phyloP scores from a whole-genome alignment of 2,888 invertebrate species.

The Leptopilina drosophilae region DNA sequence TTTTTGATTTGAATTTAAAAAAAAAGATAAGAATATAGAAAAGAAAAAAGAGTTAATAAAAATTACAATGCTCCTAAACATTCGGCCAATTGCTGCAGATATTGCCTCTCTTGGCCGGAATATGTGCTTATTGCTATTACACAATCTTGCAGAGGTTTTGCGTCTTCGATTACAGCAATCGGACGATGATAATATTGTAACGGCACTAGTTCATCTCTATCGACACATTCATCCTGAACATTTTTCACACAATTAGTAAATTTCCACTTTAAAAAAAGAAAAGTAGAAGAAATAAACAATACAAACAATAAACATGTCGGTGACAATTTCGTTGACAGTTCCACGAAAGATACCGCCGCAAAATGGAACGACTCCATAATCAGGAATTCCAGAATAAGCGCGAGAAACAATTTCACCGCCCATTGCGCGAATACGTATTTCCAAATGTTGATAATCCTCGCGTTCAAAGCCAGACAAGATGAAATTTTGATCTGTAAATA shows the following conservation, averaged over 20 bases:
- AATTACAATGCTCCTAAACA: slow-evolving; percentile 84
- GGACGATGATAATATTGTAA: slow-evolving; percentile 87
- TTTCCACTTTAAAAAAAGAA: neutral
- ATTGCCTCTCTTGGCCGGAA: slow-evolving; percentile 84
- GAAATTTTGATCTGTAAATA: slow-evolving; percentile 70
- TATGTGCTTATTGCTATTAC: slow-evolving; percentile 90
- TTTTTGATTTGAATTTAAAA: neutral
- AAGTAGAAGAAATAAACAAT: slow-evolving; percentile 2
- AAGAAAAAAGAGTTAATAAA: slow-evolving; percentile 22
- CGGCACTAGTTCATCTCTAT: slow-evolving; percentile 80
- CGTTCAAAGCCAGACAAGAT: slow-evolving; percentile 77
- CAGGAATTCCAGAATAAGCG: slow-evolving; percentile 79
- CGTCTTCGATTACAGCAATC: slow-evolving; percentile 78
- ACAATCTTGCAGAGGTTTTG: slow-evolving; percentile 82
- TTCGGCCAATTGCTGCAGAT: slow-evolving; percentile 84
- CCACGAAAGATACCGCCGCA: slow-evolving; percentile 77
- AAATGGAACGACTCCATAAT: slow-evolving; percentile 83
- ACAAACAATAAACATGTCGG: slow-evolving; percentile 84
- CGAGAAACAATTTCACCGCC: slow-evolving; percentile 79
- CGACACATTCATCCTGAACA: slow-evolving; percentile 82
- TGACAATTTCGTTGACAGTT: slow-evolving; percentile 82
- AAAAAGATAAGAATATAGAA: slow-evolving; percentile 24
- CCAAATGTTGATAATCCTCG: slow-evolving; percentile 75
- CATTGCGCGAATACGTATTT: slow-evolving; percentile 78
- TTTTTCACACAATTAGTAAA: slow-evolving; percentile 34